Percentiles rank a stretch among this genome's conserved stretches.
These are phyloP conservation scores for Lampris incognitus DNA, from an alignment of 2,113 vertebrate species.

Conservation along the genomic window DNA sequence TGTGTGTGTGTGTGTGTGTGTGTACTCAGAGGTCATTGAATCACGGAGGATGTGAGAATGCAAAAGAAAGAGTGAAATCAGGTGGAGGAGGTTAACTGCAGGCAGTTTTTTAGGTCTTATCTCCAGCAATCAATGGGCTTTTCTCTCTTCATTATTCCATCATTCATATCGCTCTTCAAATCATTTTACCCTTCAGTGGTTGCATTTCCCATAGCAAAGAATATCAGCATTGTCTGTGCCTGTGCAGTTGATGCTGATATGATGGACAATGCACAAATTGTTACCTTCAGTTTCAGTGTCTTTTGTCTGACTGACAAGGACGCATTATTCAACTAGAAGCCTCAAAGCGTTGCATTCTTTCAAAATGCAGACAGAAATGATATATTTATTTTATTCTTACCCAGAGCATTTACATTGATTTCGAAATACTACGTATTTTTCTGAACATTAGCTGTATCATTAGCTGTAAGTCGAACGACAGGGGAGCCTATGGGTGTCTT, in stretches of 20 bases:
- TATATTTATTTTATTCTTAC: conserved; percentile 1
- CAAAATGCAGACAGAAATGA: conserved; percentile 15
- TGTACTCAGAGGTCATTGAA: not conserved
- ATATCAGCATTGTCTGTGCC: conserved; percentile 15
- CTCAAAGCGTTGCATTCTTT: not conserved
- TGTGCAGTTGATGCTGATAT: conserved; percentile 12
- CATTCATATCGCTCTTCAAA: conserved; percentile 17
- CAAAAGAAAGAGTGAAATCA: not conserved
- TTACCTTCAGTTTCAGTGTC: not conserved
- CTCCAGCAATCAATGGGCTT: not conserved
- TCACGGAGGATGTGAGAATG: conserved; percentile 1
- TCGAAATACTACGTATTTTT: conserved; percentile 49
- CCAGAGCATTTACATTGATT: conserved; percentile 37
- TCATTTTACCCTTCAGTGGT: not conserved
- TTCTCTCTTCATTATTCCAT: conserved; percentile 25
- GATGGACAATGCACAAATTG: not conserved
- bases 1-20: not conserved
- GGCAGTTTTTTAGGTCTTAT: conserved; percentile 4
- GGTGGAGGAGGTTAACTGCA: not conserved
- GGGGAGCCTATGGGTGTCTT: conserved; percentile 48
- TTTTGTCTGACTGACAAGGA: not conserved
- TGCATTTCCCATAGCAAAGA: not conserved
- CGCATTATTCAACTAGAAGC: conserved; percentile 23
- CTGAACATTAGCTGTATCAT: conserved; percentile 39
- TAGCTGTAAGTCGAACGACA: conserved; percentile 37